phyloP scores from a whole-genome alignment of 2,888 invertebrate genomes.

The Agapostemon virescens region DNA sequence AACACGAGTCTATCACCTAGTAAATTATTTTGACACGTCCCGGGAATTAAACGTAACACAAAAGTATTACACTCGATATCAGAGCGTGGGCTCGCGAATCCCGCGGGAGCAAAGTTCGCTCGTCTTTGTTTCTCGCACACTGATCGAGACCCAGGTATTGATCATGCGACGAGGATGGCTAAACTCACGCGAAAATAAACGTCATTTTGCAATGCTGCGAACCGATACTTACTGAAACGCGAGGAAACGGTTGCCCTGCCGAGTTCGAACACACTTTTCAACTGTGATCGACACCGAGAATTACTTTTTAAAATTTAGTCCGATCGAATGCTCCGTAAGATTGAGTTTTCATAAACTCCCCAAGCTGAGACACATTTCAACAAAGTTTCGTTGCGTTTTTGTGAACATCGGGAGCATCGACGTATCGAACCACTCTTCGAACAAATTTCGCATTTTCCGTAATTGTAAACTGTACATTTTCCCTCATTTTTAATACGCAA shows the following conservation, averaged over 20 bases:
- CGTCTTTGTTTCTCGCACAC: slow-evolving; percentile 24
- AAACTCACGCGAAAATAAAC: background rate
- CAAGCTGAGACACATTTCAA: too few relatives aligned
- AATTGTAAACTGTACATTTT: too few relatives aligned
- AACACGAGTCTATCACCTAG: slow-evolving; percentile 74
- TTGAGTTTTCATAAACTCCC: too few relatives aligned
- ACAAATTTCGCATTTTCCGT: too few relatives aligned
- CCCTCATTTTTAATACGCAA: too few relatives aligned
- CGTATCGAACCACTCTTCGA: too few relatives aligned
- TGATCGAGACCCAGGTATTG: slow-evolving; percentile 16
- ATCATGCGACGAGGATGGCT: background rate
- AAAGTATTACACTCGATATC: slow-evolving; percentile 53
- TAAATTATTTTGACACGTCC: slow-evolving; percentile 70
- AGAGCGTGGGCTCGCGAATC: slow-evolving; percentile 2
- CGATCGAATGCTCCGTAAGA: too few relatives aligned
- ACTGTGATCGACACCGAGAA: too few relatives aligned
- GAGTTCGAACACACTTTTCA: background rate
- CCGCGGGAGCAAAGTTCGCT: slow-evolving; percentile 20
- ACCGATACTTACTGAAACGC: background rate
- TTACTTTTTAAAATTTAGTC: too few relatives aligned
- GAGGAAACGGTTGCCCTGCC: background rate
- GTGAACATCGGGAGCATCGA: too few relatives aligned
- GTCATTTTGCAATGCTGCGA: background rate
- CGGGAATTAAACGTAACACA: slow-evolving; percentile 61
- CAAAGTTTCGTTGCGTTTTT: too few relatives aligned